Evolutionary conservation across 2,113 vertebrate species (phyloP).

Genomic region (Pollimyrus isidori): DNA sequence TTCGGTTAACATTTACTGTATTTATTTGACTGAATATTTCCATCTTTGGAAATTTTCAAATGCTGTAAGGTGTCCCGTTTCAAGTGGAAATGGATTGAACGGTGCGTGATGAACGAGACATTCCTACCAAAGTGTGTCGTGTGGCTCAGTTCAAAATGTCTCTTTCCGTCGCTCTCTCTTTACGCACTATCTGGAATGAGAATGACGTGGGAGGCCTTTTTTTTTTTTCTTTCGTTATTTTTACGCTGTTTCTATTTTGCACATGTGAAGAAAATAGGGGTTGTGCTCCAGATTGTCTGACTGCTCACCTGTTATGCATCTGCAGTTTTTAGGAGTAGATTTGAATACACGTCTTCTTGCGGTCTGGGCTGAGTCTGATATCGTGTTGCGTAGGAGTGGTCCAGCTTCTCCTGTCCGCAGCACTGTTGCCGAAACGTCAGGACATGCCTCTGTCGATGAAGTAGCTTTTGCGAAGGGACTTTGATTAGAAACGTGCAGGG

Average conservation of each 20-base stretch:
- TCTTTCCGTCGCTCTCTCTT: conserved; percentile 55
- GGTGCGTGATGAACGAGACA: conserved; percentile 50
- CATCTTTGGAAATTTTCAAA: conserved; percentile 27
- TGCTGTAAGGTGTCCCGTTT: conserved; percentile 17
- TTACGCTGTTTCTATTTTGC: conserved; percentile 81
- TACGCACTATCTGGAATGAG: conserved; percentile 68
- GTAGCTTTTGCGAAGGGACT: conserved; percentile 70
- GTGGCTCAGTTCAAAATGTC: conserved; percentile 61
- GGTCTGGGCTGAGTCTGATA: conserved; percentile 54
- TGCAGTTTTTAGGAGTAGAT: conserved; percentile 79
- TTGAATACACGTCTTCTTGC: conserved; percentile 71
- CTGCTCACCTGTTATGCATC: conserved; percentile 68
- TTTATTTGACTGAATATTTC: conserved; percentile 39
- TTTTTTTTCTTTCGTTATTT: conserved; percentile 64
- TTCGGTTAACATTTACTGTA: conserved; percentile 43
- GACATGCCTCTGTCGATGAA: conserved; percentile 75
- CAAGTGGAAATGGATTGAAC: conserved; percentile 29
- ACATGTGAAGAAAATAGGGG: conserved; percentile 72
- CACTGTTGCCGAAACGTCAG: conserved; percentile 82
- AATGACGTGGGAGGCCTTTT: conserved; percentile 39
- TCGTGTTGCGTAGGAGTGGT: conserved; percentile 60
- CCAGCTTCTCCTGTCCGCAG: conserved; percentile 66
- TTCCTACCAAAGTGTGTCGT: conserved; percentile 82
- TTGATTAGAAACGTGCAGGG: conserved; percentile 63
- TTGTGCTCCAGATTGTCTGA: conserved; percentile 34